Conservation (phyloP, 2,797 vertebrate species). For the Brachyalestes nurse region DNA sequence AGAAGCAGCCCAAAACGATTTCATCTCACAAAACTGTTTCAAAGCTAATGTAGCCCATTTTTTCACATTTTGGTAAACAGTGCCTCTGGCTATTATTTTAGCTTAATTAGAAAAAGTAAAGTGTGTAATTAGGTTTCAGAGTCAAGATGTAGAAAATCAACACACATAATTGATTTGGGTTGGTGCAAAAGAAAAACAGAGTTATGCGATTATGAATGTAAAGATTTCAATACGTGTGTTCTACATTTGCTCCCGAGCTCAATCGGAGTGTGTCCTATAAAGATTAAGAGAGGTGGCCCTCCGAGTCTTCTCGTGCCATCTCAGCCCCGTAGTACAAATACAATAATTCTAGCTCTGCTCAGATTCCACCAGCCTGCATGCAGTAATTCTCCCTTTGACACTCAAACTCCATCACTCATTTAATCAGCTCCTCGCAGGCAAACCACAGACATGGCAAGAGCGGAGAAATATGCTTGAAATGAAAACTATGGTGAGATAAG, state of each 20-base stretch:
- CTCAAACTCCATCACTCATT: conserved; percentile 25
- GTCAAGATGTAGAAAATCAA: conserved; percentile 14
- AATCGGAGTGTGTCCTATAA: not conserved
- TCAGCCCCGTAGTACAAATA: not conserved
- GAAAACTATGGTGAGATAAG: conserved; percentile 25
- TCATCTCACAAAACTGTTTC: not conserved
- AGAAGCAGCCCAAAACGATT: not conserved
- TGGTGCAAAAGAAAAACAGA: not conserved
- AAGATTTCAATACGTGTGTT: not conserved
- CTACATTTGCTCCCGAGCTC: not conserved
- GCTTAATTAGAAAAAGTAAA: not conserved
- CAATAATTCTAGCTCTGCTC: not conserved
- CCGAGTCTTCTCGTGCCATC: not conserved
- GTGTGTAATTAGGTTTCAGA: not conserved
- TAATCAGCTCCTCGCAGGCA: conserved; percentile 28
- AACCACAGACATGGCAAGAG: conserved; percentile 7
- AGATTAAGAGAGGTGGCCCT: not conserved
- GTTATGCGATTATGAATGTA: not conserved
- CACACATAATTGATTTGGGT: not conserved
- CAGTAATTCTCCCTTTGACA: conserved; percentile 20
- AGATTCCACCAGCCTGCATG: not conserved
- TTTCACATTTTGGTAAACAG: not conserved
- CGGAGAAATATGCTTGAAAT: conserved; percentile 22
- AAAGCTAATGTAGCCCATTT: not conserved
- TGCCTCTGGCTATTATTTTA: not conserved